Evolutionary conservation across 2,113 vertebrate species (phyloP).

Genomic region (Arizona elegans): DNA sequence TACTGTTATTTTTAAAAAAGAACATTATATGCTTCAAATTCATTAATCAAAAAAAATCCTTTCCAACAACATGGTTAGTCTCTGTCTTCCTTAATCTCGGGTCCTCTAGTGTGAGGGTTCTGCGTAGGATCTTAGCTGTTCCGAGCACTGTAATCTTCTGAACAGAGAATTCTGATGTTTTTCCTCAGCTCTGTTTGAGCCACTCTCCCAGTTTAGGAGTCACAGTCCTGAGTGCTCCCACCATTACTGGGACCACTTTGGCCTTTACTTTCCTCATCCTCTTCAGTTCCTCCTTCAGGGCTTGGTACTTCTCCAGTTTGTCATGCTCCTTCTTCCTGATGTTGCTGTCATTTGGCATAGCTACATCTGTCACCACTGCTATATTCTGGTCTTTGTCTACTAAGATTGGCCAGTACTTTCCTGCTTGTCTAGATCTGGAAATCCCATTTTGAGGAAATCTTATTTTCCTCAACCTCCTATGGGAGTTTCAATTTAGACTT

Average conservation of each 20-base stretch:
- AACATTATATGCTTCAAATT: background rate
- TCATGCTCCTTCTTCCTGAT: background rate
- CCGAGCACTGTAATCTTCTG: no score
- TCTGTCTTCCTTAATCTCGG: background rate
- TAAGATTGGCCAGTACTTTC: background rate
- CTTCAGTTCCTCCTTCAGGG: background rate
- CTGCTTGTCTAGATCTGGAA: background rate
- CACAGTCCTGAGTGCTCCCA: background rate
- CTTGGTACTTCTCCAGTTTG: background rate
- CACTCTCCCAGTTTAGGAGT: background rate
- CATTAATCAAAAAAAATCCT: background rate
- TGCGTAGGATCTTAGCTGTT: background rate
- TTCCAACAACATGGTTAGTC: background rate
- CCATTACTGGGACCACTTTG: background rate
- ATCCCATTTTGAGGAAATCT: no score
- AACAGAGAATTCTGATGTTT: no score
- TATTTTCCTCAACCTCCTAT: background rate
- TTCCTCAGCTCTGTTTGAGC: background rate
- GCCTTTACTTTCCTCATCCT: background rate
- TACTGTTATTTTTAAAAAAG: background rate
- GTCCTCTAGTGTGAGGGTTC: background rate
- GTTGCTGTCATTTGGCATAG: background rate
- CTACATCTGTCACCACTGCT: background rate
- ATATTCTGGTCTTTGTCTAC: background rate
- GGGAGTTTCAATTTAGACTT: background rate